Conservation (phyloP, 2,888 invertebrate genomes). For the Drosophila paramelanica region DNA sequence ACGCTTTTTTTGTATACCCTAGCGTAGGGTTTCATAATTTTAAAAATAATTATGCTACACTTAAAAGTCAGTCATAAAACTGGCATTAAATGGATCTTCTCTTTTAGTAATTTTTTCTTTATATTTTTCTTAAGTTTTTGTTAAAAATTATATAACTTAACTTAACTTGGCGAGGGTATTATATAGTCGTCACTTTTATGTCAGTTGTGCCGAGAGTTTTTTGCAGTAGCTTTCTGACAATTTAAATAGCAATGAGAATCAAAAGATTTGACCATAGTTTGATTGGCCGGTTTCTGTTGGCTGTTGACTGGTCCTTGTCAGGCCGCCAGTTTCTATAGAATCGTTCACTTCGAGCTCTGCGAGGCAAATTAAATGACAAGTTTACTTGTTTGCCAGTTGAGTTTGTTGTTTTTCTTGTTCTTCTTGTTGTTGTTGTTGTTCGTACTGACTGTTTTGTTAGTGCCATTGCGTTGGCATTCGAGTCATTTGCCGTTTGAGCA, state of each 20-base stretch:
- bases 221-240: neutral
- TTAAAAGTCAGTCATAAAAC: neutral
- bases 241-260: slow-evolving; percentile 46
- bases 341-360: slow-evolving; percentile 55
- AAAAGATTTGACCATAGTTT: slow-evolving; percentile 29
- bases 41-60: no score
- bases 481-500: slow-evolving; percentile 59
- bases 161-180: no score
- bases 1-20: slow-evolving; percentile 18
- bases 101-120: no score
- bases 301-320: slow-evolving; percentile 1
- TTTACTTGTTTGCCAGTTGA: slow-evolving; percentile 50
- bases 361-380: slow-evolving; percentile 74
- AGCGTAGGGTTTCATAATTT: neutral
- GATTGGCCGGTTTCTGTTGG: slow-evolving; percentile 28
- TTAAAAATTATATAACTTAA: no score
- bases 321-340: slow-evolving; percentile 34
- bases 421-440: slow-evolving; percentile 18
- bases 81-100: no score
- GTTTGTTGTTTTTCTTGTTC: slow-evolving; percentile 13
- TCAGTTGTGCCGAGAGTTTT: no score
- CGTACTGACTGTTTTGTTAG: slow-evolving; percentile 8
- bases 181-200: no score
- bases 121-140: no score
- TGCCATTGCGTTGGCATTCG: slow-evolving; percentile 45